Base-by-base conservation (phyloP, 2,797 vertebrate genomes). In the Macroramphosus scolopax region DNA sequence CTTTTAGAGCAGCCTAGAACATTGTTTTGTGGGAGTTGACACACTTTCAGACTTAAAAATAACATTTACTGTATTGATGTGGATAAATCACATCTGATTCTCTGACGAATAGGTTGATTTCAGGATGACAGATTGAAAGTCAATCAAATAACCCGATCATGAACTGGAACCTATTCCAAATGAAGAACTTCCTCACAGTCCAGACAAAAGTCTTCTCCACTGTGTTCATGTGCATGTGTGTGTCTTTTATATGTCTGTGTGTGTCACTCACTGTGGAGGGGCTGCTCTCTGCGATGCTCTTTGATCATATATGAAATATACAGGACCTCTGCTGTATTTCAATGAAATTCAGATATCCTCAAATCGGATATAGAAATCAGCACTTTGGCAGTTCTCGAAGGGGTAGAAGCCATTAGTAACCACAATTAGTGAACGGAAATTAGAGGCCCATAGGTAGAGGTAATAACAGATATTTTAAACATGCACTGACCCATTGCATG, bases 291-390 rank as follows among this genome's bases (percentile, higher is more conserved):
- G 39, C 12, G 33, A 20, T 15, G 37, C 59, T 64, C 88, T 89
- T 89, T 91, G 88, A 95, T 93, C 89, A 92, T 89, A 94, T 92
- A 92, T 92, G 79, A 94, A 93, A 94, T 92, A 93, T 92, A 94
- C 89, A 90, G 87, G 92, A 91, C 91, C 24, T 86, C 85, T 82
- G 89, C 87, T 92, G 88, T 94, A 94, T 96, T 94, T 92, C 93
- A 90, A 94, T 92, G 91, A 94, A 93, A 91, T 88, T 89, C 90
- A 91, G 89, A 94, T 92, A 92, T 12, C 81, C 84, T 80, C 34
- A 89, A 91, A 92, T 88, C 91, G 88, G 89, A 95, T 92, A 91
- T 88, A 91, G 86, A 85, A 92, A 89, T 94, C 92, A 93, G 91
- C 92, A 92, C 84, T 91, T 93, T 93, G 85, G 90, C 89, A 89